Evolutionary conservation across 2,113 vertebrate species (phyloP), one percentile per base, ranked within the genome.

Genomic region (Myocastor coypus): DNA sequence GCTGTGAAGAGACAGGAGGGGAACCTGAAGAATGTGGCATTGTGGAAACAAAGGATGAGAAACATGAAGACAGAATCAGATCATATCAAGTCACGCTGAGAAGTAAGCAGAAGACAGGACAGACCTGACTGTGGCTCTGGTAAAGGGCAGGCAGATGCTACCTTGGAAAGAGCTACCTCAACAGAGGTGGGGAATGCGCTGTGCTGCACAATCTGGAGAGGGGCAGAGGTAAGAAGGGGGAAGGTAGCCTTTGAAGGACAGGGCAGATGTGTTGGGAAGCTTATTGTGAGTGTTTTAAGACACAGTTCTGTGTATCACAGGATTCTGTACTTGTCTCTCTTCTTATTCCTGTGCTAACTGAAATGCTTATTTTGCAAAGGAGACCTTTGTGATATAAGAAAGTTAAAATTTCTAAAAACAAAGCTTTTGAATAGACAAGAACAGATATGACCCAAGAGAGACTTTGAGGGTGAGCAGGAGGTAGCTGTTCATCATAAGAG

Each of bases 361-460:
- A 28, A 95, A 89, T 91, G 64, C 84, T 42, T 87, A 80, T 50
- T 57, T 81, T 82, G 50, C 66, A 59, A 78, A 34, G 66, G 40
- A 75, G 22, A 92, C 78, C 73, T 95, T 94, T 92, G 57, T 89
- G 71, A 75, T 91, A 34, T 7, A 42, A 55, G 42, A 92, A 95
- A 87, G 26, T 28, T 63, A 85, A 32, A 68, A 92, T 71, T 83
- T 68, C 3, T n/a, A 77, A 89, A 59, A 50, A 40, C n/a, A 85
- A 66, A 68, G 57, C 71, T 34, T 37, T 80, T 94, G 78, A 69
- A 34, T 89, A 78, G 32, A 37, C 68, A 89, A 40, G 69, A 92
- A 78, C 77, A 17, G 14, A 37, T 77, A 71, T n/a, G 50, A 64
- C 78, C 75, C 7, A 34, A 24, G 61, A 89, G 34, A 87, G 61